phyloP scores from a whole-genome alignment of 2,888 invertebrate species.

The Eumerus sabulonum region DNA sequence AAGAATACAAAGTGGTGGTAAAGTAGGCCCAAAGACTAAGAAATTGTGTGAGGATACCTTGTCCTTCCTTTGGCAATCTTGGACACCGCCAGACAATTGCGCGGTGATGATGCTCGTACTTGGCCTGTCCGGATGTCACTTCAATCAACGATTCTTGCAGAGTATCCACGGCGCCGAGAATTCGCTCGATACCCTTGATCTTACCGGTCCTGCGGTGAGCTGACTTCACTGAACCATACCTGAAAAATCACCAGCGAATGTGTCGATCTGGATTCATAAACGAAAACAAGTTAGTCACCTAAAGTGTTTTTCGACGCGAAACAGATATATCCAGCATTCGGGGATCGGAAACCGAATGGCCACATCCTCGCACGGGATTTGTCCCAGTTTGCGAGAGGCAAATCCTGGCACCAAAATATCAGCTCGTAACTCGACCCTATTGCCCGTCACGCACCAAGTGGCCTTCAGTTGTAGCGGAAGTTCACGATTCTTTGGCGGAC shows the following conservation, averaged over 20 bases:
- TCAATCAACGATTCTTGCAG: conserved; percentile 95
- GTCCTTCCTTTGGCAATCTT: conserved; percentile 97
- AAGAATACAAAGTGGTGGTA: conserved; percentile 68
- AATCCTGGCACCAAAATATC: conserved; percentile 98
- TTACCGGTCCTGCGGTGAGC: conserved; percentile 93
- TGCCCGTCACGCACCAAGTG: conserved; percentile 91
- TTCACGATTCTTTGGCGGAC: conserved; percentile 97
- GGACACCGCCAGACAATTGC: conserved; percentile 99
- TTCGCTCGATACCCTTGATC: conserved; percentile 94
- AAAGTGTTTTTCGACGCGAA: conserved; percentile 98
- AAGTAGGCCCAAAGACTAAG: neutral
- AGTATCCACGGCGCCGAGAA: conserved; percentile 94
- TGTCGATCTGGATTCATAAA: no score
- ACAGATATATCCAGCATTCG: conserved; percentile 99
- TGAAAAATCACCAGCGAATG: no score
- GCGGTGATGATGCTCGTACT: conserved; percentile 98
- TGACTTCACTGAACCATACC: conserved; percentile 98
- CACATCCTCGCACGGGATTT: conserved; percentile 98
- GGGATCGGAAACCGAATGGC: conserved; percentile 97
- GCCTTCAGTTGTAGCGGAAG: conserved; percentile 97
- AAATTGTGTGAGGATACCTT: conserved; percentile 83
- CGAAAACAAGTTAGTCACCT: conserved; percentile 73
- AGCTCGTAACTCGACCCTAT: conserved; percentile 95
- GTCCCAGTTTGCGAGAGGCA: conserved; percentile 95
- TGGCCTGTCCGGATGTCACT: conserved; percentile 97